These are phyloP conservation scores for Phaethornis superciliosus DNA, from an alignment of 2,113 vertebrate genomes.

Conservation along the genomic window DNA sequence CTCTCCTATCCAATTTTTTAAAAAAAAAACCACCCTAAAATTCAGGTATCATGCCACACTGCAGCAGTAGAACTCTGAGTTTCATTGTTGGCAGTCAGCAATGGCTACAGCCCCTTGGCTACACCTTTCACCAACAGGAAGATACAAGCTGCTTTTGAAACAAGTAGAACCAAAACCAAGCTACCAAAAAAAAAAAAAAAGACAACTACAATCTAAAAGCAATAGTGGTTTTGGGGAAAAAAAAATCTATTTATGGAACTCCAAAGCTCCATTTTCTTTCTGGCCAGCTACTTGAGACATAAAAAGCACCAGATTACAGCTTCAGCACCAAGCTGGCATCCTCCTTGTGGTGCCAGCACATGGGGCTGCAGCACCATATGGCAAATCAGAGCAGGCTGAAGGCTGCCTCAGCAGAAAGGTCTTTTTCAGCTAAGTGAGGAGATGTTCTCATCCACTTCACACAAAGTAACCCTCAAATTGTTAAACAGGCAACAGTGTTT, in stretches of 20 bases:
- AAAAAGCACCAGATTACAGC: neutral
- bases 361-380: neutral
- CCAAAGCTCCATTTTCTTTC: neutral
- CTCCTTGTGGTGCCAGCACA: neutral
- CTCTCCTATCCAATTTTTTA: neutral
- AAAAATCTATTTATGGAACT: neutral
- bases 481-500: neutral
- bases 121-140: neutral
- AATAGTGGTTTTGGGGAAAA: neutral
- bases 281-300: neutral
- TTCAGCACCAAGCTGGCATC: neutral
- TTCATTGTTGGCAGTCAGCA: neutral
- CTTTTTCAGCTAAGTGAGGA: neutral
- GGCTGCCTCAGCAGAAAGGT: neutral
- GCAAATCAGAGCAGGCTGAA: neutral
- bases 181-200: neutral
- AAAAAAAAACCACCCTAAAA: neutral
- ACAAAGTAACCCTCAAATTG: neutral
- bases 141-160: neutral
- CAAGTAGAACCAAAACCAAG: neutral
- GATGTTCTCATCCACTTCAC: neutral
- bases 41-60: neutral
- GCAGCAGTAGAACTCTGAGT: neutral
- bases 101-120: neutral
- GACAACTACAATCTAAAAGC: neutral